Evolutionary conservation across 1,140 invertebrate genomes (phyloP), one percentile per base, ranked within the genome.

Genomic region (Stegodyphus dumicola): DNA sequence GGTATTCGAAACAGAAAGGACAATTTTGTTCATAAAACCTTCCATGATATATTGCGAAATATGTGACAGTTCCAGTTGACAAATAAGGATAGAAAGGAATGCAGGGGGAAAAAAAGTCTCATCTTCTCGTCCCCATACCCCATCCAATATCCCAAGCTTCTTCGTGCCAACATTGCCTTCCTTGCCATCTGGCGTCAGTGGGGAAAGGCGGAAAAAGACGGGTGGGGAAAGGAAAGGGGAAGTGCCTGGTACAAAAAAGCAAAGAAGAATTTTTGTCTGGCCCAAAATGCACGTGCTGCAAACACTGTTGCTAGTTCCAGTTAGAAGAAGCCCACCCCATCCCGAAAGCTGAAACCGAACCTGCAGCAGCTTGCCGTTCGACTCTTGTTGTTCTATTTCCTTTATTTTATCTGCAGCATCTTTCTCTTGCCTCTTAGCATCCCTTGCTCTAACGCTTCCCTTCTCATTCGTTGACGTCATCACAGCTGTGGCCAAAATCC

Each of bases 401-500:
- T 84, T 84, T 84, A 84, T 84, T 84, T 84, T 84, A 84, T 84
- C 81, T 84, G 71, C 81, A 84, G 81, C 81, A 84, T 84, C 81
- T 75, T 83, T 83, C 81, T 69, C 81, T 76, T 84, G 80, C 81
- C 81, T 76, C 81, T 84, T 84, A 84, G 81, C 81, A 84, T 84
- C 70, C 79, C 56, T 81, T 81, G 60, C 79, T 81, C 79, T 74
- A 11, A 70, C 69, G 79, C 79, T 81, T 65, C 79, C 73, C 80
- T 84, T 84, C 73, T 84, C 81, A 84, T 84, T 76, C 81, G 71
- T 84, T 84, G 81, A 84, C 81, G 81, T 84, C 81, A 84, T 84
- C 81, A 49, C 81, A 84, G 81, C 81, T 84, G 81, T 84, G 81
- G 81, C 81, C 71, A 84, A 84, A 84, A 75, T 76, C 79, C 56